Evolutionary conservation across 37 sponge, comb jelly and placozoan genomes (phyloP), one percentile per base, ranked within the genome.

Genomic region (Agelas oroides): DNA sequence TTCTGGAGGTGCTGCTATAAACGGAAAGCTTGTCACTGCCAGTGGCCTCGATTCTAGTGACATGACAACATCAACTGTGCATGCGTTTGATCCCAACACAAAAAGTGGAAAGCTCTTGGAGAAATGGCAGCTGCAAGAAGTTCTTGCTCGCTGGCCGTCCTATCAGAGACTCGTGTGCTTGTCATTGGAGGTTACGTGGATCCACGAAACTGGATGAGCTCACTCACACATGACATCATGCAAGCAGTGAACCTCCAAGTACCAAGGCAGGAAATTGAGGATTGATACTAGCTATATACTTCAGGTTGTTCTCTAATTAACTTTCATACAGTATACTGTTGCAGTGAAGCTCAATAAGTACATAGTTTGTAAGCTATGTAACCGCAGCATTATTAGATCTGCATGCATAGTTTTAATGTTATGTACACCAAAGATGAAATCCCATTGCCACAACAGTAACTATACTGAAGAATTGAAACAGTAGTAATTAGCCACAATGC

Each of bases 121-220:
- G 69, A 65, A 31, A 40, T 79, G 68, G 57, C 80, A 52, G 65
- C 80, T 27, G 67, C 80, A 16, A 63, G 66, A 32, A 79, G 80
- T 46, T 79, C 80, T 46, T 79, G 80, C 46, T 79, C 80, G 46
- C 40, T 79, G 2, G 80, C 69, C 2, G 56, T 64, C 12, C 32
- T 65, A 27, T 13, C 20, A 18, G 69, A 54, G 12, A 54, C 5
- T 52, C 67, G 40, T 13, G 25, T 79, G 19, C 21, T 79, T 40
- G 53, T 66, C 27, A 19, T 79, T 24, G 80, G 80, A 6, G 80
- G 80, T 23, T 79, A 79, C 63, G 63, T 39, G 17, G 52, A 39
- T 24, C 46, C 73, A 18, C 53, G 59, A 13, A 53, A 75, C 31
- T 75, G 76, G 76, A 53, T 75, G 33, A 33, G 32, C 32, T 75